These are phyloP conservation scores for Oreochromis tanganicae DNA, from an alignment of 2,113 vertebrate species.

Conservation along the genomic window DNA sequence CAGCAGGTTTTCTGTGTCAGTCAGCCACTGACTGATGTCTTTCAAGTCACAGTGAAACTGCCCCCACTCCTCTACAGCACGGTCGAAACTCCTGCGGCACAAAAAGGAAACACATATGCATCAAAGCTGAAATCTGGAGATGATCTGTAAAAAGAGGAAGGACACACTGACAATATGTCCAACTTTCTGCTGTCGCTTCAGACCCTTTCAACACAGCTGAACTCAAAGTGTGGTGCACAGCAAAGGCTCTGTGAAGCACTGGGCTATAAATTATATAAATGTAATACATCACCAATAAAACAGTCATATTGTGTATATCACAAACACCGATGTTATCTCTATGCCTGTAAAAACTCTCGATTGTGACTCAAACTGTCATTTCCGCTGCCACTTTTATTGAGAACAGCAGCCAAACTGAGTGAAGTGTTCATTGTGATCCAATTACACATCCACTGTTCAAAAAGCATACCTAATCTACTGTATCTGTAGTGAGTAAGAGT, in stretches of 20 bases:
- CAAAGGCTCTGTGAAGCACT: background rate
- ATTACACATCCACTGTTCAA: background rate
- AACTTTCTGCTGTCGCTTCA: background rate
- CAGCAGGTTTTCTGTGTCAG: constrained; percentile 78
- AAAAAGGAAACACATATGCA: background rate
- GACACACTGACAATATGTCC: background rate
- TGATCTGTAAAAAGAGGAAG: background rate
- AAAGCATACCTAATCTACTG: background rate
- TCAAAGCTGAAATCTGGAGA: background rate
- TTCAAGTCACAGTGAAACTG: constrained; percentile 88
- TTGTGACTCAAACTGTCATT: background rate
- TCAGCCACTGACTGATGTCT: constrained; percentile 86
- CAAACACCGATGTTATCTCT: background rate
- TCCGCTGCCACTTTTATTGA: background rate
- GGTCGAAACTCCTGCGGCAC: constrained; percentile 78
- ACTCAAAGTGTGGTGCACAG: background rate
- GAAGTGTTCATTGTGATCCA: background rate
- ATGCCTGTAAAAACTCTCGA: background rate
- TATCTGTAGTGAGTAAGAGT: background rate
- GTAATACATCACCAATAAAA: background rate
- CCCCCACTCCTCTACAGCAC: constrained; percentile 83
- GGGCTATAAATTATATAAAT: background rate
- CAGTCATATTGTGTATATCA: background rate
- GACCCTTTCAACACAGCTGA: background rate
- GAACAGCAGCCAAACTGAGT: background rate